A percentile compares a stretch with the other conserved stretches of the same genome.
Evolutionary conservation across 2,888 invertebrate genomes (phyloP).

Genomic region (Penaeus monodon): DNA sequence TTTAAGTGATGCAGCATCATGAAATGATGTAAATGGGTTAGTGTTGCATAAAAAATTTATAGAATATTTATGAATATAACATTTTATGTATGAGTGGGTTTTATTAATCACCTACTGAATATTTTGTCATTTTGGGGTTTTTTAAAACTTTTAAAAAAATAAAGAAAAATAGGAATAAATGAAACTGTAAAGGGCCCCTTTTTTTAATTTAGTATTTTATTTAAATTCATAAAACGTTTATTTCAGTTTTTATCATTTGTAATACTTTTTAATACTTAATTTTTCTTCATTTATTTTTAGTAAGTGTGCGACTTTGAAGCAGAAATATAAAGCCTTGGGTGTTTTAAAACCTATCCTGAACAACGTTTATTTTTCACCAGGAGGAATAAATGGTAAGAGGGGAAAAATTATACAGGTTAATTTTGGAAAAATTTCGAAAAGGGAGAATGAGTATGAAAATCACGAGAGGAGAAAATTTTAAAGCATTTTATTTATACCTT

Average conservation of each 20-base stretch:
- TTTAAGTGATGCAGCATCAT: too few species aligned
- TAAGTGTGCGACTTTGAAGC: slow-evolving; percentile 81
- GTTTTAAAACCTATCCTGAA: slow-evolving; percentile 95
- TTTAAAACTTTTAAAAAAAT: too few species aligned
- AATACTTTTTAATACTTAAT: not conserved
- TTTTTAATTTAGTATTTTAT: not conserved
- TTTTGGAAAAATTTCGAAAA: too few species aligned
- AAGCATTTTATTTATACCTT: too few species aligned
- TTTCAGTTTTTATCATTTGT: not conserved
- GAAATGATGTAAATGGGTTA: too few species aligned
- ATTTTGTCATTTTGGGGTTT: too few species aligned
- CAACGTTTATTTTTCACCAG: slow-evolving; percentile 98
- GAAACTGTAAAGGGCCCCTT: not conserved
- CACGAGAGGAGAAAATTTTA: too few species aligned
- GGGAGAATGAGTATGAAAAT: not conserved
- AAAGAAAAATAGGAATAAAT: not conserved
- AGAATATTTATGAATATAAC: too few species aligned
- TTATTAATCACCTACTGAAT: too few species aligned
- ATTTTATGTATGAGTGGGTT: too few species aligned
- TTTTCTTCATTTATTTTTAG: slow-evolving; percentile 19
- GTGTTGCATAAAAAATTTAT: too few species aligned
- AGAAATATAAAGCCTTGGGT: slow-evolving; percentile 82
- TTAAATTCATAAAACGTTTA: not conserved
- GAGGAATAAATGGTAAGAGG: slow-evolving; percentile 88
- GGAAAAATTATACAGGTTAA: not conserved